Base-by-base conservation (phyloP, 2,888 invertebrate species). In the Phania funesta region DNA sequence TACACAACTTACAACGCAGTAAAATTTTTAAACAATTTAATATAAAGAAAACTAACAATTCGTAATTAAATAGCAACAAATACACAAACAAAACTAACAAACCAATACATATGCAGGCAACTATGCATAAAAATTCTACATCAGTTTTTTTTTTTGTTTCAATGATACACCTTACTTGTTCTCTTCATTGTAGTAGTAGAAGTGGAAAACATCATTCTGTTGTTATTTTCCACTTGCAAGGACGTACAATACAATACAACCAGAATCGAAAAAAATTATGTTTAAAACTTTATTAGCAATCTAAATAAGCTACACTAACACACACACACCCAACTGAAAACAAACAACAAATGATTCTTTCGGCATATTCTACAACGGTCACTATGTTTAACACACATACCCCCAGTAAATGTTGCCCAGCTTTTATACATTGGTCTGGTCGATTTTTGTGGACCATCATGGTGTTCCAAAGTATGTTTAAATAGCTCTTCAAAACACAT, bases 201-300 rank as follows among this genome's bases (percentile, higher is more conserved):
- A 60, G 52, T 52, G 64, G 24, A 70, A 82, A 82, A 78, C 82
- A 82, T 67, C 78, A 78, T 78, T 58, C 60, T 54, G 78, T 70
- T 82, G 82, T 82, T 74, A 64, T 78, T 82, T 78, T 78, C 74
- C 70, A 75, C 65, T 65, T 68, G 74, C 54, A 65, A 78, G 70
- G 65, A 75, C 78, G 75, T 46, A 64, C 56, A 50, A 35, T 26
- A 54, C 58, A 62, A 62, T 29, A 73, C 67, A 67, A 65, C 56
- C 60, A 22, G 73, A 56, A 64, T 22, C 22, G 22, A 20, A 22
- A 24, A 56, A 50, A 67, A 67, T 64, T 73, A 44, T 60, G 64
- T 65, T 82, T 74, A 82, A 78, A 79, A 78, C 74, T 78, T 78
- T 82, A 78, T 82, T 82, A 78, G 68, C 74, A 82, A 65, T 52